These are phyloP conservation scores for Spea multiplicata DNA, from an alignment of 2,113 vertebrate species.

Conservation along the genomic window DNA sequence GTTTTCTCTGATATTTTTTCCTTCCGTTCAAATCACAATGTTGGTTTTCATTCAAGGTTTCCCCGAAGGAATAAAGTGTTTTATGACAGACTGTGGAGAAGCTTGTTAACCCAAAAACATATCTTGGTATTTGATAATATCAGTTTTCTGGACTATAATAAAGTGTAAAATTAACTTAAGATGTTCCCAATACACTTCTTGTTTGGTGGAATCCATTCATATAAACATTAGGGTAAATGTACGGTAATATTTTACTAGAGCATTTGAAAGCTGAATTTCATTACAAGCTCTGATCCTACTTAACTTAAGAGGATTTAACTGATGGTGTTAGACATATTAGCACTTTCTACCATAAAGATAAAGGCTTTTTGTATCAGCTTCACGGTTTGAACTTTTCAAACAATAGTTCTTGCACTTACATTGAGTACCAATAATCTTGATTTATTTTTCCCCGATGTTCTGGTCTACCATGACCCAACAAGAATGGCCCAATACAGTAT, in stretches of 20 bases:
- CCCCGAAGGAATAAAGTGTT: not conserved
- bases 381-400: no score
- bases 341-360: not conserved
- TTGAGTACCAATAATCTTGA: no score
- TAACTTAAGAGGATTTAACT: slow-evolving; percentile 9
- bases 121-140: not conserved
- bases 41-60: not conserved
- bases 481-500: no score
- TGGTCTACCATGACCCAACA: no score
- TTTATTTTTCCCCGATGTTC: no score
- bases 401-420: no score
- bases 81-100: not conserved
- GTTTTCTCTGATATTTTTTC: not conserved
- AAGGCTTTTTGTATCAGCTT: no score
- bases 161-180: slow-evolving; percentile 45
- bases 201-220: slow-evolving; percentile 45
- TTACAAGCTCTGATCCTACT: slow-evolving; percentile 36
- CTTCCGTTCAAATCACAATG: not conserved
- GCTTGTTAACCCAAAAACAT: slow-evolving; percentile 21
- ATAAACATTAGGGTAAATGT: slow-evolving; percentile 51
- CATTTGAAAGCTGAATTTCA: slow-evolving; percentile 16
- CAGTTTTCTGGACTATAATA: not conserved
- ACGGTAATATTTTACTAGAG: slow-evolving; percentile 47
- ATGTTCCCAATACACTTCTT: slow-evolving; percentile 56
- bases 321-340: not conserved